Base-by-base conservation (phyloP, 2,113 vertebrate genomes). In the Platichthys flesus region DNA sequence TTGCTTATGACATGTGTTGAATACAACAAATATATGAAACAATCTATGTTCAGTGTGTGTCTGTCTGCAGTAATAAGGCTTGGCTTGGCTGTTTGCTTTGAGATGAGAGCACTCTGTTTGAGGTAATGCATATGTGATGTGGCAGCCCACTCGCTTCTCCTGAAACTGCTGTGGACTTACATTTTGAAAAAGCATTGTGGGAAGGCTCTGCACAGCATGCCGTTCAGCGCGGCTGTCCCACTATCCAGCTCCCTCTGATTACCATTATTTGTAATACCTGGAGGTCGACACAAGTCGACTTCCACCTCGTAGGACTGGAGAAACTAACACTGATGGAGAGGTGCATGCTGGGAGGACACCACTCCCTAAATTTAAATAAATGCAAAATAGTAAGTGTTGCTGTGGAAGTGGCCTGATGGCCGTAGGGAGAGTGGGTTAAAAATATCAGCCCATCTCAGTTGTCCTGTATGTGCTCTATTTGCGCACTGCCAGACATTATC, bases 121-220 rank as follows among this genome's bases (percentile, higher is more conserved):
- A 80, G 66, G 68, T 82, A 78, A 83, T 64, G 68, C 54, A 77
- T 76, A 57, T 66, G 70, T 67, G 71, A 85, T 83, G 73, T 82
- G 83, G 75, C 85, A 78, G 80, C 62, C 23, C 28, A 40, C 75
- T 49, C 3, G 5, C 59, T 67, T 73, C 10, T 58, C 47, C 60
- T 52, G 6, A 47, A 52, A 74, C 45, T 68, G 47, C 70, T 82
- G 79, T 82, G 87, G 81, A 88, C 78, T 85, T 65, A 5, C 3
- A 40, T 45, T 42, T 42, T 24, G 61, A 45, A 63, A 74, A 62
- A 74, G 68, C 64, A 18, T 76, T 69, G 54, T 75, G 71, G 63
- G 65, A 67, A 70, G 62, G 18, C 55, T 67, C 40, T 49, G 45
- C 45, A 49, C 45, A 18, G 45, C 15, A 16, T 18, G 45, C 63